Evolutionary conservation across 2,888 invertebrate species (phyloP).

Genomic region (Eupithecia pulchellata): DNA sequence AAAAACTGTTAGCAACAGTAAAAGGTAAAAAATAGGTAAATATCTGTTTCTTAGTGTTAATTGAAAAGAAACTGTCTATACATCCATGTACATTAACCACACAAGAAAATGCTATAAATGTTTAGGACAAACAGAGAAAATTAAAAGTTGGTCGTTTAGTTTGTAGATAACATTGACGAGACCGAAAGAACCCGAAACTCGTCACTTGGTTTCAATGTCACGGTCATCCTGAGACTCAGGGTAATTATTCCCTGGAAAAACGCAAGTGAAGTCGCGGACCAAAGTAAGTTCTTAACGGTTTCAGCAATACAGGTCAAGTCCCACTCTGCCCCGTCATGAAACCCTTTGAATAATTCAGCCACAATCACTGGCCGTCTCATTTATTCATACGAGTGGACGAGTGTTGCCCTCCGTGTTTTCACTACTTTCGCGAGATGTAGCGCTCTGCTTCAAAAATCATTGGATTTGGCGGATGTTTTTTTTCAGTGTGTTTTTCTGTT

Average conservation of each 20-base stretch:
- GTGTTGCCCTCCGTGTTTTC: conserved; percentile 40
- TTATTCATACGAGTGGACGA: conserved; percentile 73
- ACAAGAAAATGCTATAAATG: no score
- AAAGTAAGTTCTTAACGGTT: background rate
- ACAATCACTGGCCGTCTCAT: conserved; percentile 79
- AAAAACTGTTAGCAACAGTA: no score
- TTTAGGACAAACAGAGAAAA: no score
- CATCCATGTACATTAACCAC: no score
- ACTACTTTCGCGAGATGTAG: conserved; percentile 48
- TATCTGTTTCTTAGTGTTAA: no score
- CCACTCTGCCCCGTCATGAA: conserved; percentile 23
- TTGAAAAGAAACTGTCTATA: no score
- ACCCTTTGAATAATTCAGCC: conserved; percentile 75
- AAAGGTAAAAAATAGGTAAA: no score
- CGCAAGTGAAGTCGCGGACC: background rate
- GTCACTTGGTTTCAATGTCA: no score
- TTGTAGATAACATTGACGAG: no score
- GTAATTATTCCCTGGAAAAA: background rate
- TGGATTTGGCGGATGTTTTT: conserved; percentile 3
- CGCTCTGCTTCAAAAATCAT: background rate
- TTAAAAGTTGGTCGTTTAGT: no score
- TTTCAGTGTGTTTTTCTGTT: background rate
- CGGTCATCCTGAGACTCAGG: no score
- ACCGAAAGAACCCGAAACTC: no score
- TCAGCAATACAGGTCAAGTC: conserved; percentile 12